Evolutionary conservation across 2,888 invertebrate genomes (phyloP).

Genomic region (Dilophus febrilis): DNA sequence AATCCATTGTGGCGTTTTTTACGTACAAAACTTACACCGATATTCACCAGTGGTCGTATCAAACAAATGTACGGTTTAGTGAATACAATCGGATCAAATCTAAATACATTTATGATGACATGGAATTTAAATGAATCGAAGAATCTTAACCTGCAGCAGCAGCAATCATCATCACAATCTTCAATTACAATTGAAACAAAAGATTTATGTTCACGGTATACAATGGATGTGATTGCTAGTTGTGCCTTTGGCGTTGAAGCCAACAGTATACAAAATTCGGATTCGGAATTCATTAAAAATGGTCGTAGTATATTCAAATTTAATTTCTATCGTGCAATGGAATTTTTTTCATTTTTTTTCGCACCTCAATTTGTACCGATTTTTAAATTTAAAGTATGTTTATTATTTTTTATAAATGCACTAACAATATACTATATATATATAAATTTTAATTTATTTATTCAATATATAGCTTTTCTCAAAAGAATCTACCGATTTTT

Average conservation of each 20-base stretch:
- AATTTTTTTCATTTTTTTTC: slow-evolving; percentile 21
- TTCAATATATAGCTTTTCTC: neutral
- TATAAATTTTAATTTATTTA: too few species aligned
- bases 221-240: slow-evolving; percentile 24
- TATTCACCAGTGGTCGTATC: slow-evolving; percentile 29
- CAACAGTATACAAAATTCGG: slow-evolving; percentile 21
- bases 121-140: neutral
- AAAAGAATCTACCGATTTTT: slow-evolving; percentile 15
- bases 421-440: too few species aligned
- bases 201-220: slow-evolving; percentile 20
- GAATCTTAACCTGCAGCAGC: too few species aligned
- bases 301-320: slow-evolving; percentile 17
- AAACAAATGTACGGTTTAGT: slow-evolving; percentile 27
- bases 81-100: slow-evolving; percentile 16
- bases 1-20: slow-evolving; percentile 30
- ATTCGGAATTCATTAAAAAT: slow-evolving; percentile 22
- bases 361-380: slow-evolving; percentile 19
- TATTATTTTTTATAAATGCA: too few species aligned
- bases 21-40: slow-evolving; percentile 29
- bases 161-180: too few species aligned
- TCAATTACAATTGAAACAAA: slow-evolving; percentile 18
- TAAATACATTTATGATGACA: slow-evolving; percentile 1
- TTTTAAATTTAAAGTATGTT: slow-evolving; percentile 18
- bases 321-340: slow-evolving; percentile 14
- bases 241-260: slow-evolving; percentile 25